These are phyloP conservation scores for Ceuthmochares aereus DNA, from an alignment of 2,113 vertebrate species.

Conservation along the genomic window DNA sequence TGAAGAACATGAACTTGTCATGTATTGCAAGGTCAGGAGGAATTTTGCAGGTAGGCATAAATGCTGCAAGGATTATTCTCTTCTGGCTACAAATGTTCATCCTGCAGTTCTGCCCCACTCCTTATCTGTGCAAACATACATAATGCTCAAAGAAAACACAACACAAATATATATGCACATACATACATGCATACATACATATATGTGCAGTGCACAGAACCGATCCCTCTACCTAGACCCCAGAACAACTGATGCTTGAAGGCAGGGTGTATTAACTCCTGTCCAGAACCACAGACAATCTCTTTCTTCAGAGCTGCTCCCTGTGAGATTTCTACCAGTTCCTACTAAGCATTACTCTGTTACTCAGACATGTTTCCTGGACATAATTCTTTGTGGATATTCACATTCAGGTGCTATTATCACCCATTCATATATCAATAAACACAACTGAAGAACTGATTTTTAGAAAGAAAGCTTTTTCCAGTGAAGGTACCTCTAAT, in stretches of 20 bases:
- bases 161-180: accelerated
- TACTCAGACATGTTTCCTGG: background rate
- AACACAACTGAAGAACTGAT: background rate
- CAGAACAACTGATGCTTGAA: background rate
- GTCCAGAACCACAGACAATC: background rate
- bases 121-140: background rate
- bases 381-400: background rate
- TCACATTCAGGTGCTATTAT: background rate
- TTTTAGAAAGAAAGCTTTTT: background rate
- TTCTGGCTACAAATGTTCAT: background rate
- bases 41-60: background rate
- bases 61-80: background rate
- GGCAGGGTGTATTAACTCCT: background rate
- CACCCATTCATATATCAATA: background rate
- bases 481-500: background rate
- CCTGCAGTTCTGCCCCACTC: background rate
- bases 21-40: background rate
- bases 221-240: accelerated
- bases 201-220: background rate
- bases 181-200: background rate
- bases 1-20: background rate
- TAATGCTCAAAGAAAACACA: background rate
- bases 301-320: background rate
- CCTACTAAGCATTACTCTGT: background rate
- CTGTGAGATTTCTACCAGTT: background rate